Conservation (phyloP, 1,140 invertebrate genomes). For the Calliopsis andreniformis region DNA sequence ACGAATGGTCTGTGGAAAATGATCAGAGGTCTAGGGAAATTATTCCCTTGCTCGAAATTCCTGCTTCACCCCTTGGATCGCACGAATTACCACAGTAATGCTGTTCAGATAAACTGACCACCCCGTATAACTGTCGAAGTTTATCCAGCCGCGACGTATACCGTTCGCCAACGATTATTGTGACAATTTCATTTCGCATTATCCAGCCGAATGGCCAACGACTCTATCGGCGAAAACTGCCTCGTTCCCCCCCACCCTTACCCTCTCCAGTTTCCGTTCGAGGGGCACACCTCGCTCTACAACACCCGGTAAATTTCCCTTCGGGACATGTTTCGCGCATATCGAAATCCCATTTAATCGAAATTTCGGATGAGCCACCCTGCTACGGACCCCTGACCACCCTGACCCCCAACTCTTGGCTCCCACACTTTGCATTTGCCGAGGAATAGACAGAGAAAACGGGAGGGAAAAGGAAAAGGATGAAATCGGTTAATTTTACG, state of each 20-base stretch:
- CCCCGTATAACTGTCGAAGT: constrained; percentile 58
- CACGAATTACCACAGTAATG: constrained; percentile 29
- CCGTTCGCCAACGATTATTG: constrained; percentile 68
- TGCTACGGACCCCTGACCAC: not conserved
- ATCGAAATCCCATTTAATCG: constrained; percentile 77
- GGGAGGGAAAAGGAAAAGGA: not conserved
- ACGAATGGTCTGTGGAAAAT: no score
- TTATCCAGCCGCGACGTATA: constrained; percentile 64
- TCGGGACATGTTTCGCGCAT: constrained; percentile 70
- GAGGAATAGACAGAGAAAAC: constrained; percentile 11
- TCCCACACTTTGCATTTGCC: constrained; percentile 20
- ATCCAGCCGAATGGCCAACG: constrained; percentile 55
- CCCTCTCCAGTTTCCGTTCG: constrained; percentile 48
- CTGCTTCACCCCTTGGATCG: not conserved
- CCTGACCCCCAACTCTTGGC: not conserved
- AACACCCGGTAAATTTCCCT: constrained; percentile 71
- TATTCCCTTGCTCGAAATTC: not conserved
- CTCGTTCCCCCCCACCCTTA: constrained; percentile 25
- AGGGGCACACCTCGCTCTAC: constrained; percentile 27
- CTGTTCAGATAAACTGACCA: constrained; percentile 34
- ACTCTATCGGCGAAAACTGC: constrained; percentile 51
- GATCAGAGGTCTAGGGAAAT: not conserved
- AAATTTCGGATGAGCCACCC: constrained; percentile 65
- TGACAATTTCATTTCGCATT: constrained; percentile 73
- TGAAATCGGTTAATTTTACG: not conserved